Base-by-base conservation (phyloP, 2,113 vertebrate genomes). In the Oreochromis tanganicae region DNA sequence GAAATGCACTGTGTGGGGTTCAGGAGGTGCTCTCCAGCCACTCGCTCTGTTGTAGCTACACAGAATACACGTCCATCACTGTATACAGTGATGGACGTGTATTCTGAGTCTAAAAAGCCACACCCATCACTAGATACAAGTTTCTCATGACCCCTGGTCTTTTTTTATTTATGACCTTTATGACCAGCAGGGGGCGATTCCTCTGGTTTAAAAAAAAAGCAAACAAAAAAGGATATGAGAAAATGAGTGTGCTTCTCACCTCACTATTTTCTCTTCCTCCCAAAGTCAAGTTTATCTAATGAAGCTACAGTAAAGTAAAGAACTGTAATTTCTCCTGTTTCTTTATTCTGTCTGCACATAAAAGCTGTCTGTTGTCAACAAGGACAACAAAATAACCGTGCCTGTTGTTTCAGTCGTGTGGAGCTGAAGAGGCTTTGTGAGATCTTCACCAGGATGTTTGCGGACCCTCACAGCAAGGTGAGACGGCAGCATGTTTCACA, bases 381-480 rank as follows among this genome's bases (percentile, higher is more conserved):
- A 66, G 61, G 61, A 66, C 61, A 12, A 66, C 19, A n/a, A 21
- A 78, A 52, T 52, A 34, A 78, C 6, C 3, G 27, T 78, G 27
- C 16, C 27, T 78, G 46, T 52, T 29, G 27, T 78, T 78, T 52
- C 90, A 99, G 98, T 95, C 98, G 98, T 88, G 98, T 99, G 13
- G 99, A 99, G 90, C 95, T 99, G 92, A 99, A 99, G 96, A 97
- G 99, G 82, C 96, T 99, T 1, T 99, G 99, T 96, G 99, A 99
- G 94, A 99, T 99, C 95, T 99, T 99, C 97, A 99, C 98, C 10
- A 97, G 99, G 81, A 99, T 99, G 99, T 99, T 99, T 97, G 98
- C 99, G 84, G 99, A 99, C 92, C 99, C 99, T 78, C 98, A 99
- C 84, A 99, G 99, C 96, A 99, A 99, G 98, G 99, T 99, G 95